Evolutionary conservation across 2,797 vertebrate species (phyloP).

Genomic region (Lutjanus campechanus): DNA sequence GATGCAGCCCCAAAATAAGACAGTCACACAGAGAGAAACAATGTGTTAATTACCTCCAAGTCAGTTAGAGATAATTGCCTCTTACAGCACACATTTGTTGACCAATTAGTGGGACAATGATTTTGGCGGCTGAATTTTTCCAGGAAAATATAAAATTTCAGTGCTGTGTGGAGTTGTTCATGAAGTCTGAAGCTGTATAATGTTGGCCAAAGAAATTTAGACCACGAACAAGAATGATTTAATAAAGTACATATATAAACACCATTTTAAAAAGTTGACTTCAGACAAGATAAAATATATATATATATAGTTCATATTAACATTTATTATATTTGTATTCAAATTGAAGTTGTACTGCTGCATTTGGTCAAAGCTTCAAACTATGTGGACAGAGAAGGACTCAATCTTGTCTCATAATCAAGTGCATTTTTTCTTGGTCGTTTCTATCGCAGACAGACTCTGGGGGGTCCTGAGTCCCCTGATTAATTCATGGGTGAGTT

Average conservation of each 20-base stretch:
- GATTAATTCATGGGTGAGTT: no score
- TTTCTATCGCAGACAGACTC: no score
- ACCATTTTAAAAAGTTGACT: background rate
- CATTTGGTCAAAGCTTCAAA: no score
- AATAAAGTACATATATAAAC: background rate
- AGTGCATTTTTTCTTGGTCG: no score
- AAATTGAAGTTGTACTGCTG: background rate
- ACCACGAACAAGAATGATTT: background rate
- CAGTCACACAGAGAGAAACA: slow-evolving; percentile 16
- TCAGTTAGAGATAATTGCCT: slow-evolving; percentile 29
- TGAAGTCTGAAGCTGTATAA: background rate
- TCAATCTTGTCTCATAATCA: no score
- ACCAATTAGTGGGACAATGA: slow-evolving; percentile 31
- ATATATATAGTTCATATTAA: background rate
- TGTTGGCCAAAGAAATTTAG: background rate
- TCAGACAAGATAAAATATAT: background rate
- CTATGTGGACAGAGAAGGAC: no score
- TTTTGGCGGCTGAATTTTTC: background rate
- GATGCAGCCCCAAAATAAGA: slow-evolving; percentile 13
- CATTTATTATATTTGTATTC: background rate
- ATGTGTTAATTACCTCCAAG: slow-evolving; percentile 40
- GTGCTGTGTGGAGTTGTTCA: background rate
- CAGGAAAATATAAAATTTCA: background rate
- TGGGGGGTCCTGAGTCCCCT: no score
- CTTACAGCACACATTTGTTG: slow-evolving; percentile 27